Evolutionary conservation across 2,888 invertebrate species (phyloP).

Genomic region (Endomychus coccineus): DNA sequence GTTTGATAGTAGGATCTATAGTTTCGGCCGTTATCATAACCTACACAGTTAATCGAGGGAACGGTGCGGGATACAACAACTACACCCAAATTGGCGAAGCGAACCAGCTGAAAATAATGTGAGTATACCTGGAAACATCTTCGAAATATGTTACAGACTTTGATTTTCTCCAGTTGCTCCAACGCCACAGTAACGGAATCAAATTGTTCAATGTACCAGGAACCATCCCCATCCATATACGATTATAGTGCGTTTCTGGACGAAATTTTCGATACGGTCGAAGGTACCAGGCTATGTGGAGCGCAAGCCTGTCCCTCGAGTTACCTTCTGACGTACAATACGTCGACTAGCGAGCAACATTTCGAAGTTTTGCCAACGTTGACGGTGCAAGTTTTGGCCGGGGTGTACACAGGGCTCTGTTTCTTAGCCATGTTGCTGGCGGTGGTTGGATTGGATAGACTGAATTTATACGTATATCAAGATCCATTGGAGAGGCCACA

Average conservation of each 20-base stretch:
- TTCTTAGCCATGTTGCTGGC: conserved; percentile 44
- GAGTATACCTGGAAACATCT: conserved; percentile 2
- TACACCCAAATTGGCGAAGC: not conserved
- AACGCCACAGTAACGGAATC: not conserved
- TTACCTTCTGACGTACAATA: conserved; percentile 19
- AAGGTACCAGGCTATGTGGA: conserved; percentile 53
- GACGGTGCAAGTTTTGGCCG: conserved; percentile 39
- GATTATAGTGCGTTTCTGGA: conserved; percentile 39
- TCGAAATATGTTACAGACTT: not conserved
- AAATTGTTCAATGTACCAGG: conserved; percentile 8
- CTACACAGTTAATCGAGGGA: conserved; percentile 29
- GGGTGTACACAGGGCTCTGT: conserved; percentile 42
- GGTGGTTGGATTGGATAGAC: conserved; percentile 46
- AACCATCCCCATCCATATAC: conserved; percentile 16
- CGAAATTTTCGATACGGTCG: conserved; percentile 49
- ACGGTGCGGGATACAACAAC: conserved; percentile 2
- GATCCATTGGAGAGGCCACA: conserved; percentile 45
- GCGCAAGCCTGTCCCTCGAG: conserved; percentile 48
- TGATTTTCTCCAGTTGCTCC: conserved; percentile 8
- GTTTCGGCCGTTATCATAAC: conserved; percentile 43
- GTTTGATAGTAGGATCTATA: conserved; percentile 50
- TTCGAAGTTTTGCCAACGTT: conserved; percentile 36
- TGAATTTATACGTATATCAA: conserved; percentile 51
- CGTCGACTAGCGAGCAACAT: conserved; percentile 18
- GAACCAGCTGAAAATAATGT: conserved; percentile 7